Percentiles rank a stretch among this genome's conserved stretches.
Evolutionary conservation across 2,113 vertebrate species (phyloP).

Genomic region (Parotia lawesii): DNA sequence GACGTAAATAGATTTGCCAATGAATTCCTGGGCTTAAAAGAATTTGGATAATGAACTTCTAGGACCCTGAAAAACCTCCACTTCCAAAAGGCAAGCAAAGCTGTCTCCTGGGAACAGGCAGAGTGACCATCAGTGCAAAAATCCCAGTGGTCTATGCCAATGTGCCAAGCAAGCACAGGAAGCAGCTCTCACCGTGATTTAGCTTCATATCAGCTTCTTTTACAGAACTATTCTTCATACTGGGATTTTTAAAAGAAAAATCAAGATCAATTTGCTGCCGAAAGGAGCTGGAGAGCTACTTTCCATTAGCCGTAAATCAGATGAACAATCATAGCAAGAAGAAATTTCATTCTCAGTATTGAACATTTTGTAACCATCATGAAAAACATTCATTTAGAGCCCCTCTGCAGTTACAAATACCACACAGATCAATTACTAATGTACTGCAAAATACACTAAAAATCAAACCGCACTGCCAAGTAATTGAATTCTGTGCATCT

Average conservation of each 20-base stretch:
- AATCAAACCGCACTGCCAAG: background rate
- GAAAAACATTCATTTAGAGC: conserved; percentile 25
- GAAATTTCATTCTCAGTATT: conserved; percentile 30
- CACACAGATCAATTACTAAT: conserved; percentile 44
- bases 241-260: background rate
- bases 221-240: background rate
- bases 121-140: background rate
- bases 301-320: conserved; percentile 11
- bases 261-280: background rate
- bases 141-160: background rate
- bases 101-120: background rate
- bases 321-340: conserved; percentile 26
- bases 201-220: background rate
- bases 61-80: background rate
- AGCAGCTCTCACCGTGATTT: background rate
- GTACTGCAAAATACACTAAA: conserved; percentile 28
- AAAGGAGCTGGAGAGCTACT: background rate
- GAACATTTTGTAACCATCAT: conserved; percentile 42
- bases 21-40: background rate
- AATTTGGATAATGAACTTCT: background rate
- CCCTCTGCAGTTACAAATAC: conserved; percentile 23
- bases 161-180: background rate
- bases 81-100: background rate
- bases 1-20: background rate
- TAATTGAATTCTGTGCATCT: conserved; percentile 39